phyloP scores from a whole-genome alignment of 2,888 invertebrate genomes.

The Leptothorax acervorum region DNA sequence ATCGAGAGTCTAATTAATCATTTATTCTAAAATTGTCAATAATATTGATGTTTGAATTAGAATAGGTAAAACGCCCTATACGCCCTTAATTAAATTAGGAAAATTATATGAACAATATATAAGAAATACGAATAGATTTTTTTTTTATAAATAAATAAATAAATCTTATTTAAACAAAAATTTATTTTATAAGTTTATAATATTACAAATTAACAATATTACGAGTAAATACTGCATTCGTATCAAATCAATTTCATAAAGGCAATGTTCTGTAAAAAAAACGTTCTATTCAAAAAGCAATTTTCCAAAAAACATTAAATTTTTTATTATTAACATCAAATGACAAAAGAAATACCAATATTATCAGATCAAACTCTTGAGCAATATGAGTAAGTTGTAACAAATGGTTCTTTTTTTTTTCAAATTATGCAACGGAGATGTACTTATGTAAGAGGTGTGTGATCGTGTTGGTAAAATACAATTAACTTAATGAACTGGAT shows the following conservation, averaged over 20 bases:
- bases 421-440: background rate
- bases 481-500: background rate
- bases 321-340: too few species aligned
- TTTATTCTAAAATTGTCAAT: background rate
- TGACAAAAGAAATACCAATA: too few species aligned
- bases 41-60: background rate
- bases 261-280: too few species aligned
- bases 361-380: background rate
- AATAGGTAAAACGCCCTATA: too few species aligned
- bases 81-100: too few species aligned
- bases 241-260: too few species aligned
- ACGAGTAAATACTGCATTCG: too few species aligned
- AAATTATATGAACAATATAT: conserved; percentile 1
- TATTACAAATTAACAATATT: too few species aligned
- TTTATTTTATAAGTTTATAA: background rate
- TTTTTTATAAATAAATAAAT: background rate
- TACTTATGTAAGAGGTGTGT: background rate
- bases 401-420: background rate
- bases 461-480: background rate
- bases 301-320: too few species aligned
- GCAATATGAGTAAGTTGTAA: background rate
- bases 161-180: background rate
- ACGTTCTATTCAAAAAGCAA: too few species aligned
- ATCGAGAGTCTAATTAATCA: too few species aligned
- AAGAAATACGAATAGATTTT: background rate